Evolutionary conservation across 2,113 vertebrate genomes (phyloP).

Genomic region (Chamaetylas fuelleborni): DNA sequence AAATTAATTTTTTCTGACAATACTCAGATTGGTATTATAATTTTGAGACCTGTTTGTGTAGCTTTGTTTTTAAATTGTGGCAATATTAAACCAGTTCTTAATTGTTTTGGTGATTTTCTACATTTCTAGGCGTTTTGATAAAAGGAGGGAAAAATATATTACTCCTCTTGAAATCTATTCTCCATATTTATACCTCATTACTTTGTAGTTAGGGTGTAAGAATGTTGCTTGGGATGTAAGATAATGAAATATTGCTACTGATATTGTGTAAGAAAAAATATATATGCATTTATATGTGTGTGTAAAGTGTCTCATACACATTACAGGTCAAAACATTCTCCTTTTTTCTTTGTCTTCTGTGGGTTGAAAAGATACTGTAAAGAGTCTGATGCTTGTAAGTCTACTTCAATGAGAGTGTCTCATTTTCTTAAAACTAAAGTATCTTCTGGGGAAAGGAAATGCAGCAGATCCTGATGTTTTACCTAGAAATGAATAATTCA

Average conservation of each 20-base stretch:
- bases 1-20: not conserved
- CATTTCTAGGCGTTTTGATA: not conserved
- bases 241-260: not conserved
- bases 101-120: not conserved
- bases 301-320: not conserved
- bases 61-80: not conserved
- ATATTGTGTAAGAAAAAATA: not conserved
- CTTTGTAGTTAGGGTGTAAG: not conserved
- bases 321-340: not conserved
- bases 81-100: not conserved
- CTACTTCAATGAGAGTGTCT: not conserved
- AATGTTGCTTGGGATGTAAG: not conserved
- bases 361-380: not conserved
- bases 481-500: not conserved
- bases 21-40: not conserved
- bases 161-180: not conserved
- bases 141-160: not conserved
- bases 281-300: rapidly evolving
- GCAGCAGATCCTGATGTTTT: not conserved
- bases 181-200: not conserved
- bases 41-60: not conserved
- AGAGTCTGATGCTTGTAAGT: not conserved
- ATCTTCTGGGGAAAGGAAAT: not conserved
- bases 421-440: not conserved
- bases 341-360: not conserved